Evolutionary conservation across 2,113 vertebrate genomes (phyloP), one percentile per base, ranked within the genome.

Genomic region (Tupaia tana): DNA sequence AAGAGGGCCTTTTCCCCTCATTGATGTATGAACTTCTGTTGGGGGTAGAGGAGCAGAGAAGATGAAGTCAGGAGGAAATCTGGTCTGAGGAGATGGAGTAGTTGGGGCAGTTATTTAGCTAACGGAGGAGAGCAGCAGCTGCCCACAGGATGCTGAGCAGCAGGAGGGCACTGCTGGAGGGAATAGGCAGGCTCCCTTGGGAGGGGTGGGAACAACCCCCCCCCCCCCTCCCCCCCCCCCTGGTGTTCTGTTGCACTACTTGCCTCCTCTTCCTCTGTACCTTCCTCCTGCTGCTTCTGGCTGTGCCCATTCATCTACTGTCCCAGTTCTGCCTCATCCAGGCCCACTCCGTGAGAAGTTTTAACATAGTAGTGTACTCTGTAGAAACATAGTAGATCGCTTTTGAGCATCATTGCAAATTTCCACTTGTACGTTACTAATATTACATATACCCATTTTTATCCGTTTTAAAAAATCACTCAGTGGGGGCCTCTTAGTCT

Each of bases 141-240:
- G 11, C 11, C 34, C 12, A 59, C 0, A 1, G 8, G 18, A 61
- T 6, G 0, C 63, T 84, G 64, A 16, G 15, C 8, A 29, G 13
- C 11, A 58, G 52, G 66, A 86, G 7, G 11, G 2, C 29, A 1
- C 24, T 75, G 2, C 3, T 2, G 24, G 34, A 29, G 20, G 18
- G 8, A 20, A 6, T 4, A 1, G 1, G 22, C 18, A 63, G 29
- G 31, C 31, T 91, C 3, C 10, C 10, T 25, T 16, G 11, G 20
- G 27, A 34, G 16, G 61, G 56, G 9, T 15, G 1, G 10, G 9
- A 5, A 15, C 13, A 10, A 29, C 13, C 16, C 13, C n/a, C 29
- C 43, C 6, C n/a, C n/a, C n/a, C n/a, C n/a, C n/a, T n/a, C n/a
- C n/a, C n/a, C n/a, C n/a, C n/a, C n/a, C n/a, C n/a, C n/a, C n/a